A percentile compares a stretch with the other conserved stretches of the same genome.
Conservation (phyloP, 2,797 vertebrate genomes). For the Delichon dasypus region DNA sequence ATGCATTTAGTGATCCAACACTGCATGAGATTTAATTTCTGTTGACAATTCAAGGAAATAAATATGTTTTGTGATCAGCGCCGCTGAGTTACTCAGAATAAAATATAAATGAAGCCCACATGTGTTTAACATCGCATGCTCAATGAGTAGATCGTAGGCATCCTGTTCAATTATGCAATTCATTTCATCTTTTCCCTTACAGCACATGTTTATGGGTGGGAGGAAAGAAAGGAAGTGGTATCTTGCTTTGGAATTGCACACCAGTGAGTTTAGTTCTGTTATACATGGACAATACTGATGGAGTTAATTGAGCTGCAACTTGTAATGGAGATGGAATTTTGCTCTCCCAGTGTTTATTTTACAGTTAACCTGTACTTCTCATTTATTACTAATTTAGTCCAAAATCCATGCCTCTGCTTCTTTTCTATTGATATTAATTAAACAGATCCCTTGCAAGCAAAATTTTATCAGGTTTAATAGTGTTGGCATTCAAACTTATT, state of each 20-base stretch:
- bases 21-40: background rate
- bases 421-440: background rate
- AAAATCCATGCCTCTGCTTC: background rate
- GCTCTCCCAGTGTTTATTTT: background rate
- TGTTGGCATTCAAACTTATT: background rate
- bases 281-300: background rate
- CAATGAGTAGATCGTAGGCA: background rate
- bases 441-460: background rate
- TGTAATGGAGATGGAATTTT: background rate
- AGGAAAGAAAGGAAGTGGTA: background rate
- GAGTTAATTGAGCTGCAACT: constrained; percentile 1
- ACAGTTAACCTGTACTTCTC: background rate
- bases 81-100: background rate
- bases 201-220: background rate
- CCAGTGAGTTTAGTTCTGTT: background rate
- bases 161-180: background rate
- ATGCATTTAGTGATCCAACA: background rate
- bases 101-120: background rate
- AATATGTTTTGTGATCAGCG: background rate
- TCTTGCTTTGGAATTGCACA: background rate
- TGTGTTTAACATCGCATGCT: background rate
- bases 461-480: background rate
- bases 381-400: constrained; percentile 28
- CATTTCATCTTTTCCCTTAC: background rate
- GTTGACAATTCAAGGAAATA: background rate